Evolutionary conservation across 2,888 invertebrate genomes (phyloP).

Genomic region (Ligdia adustata): DNA sequence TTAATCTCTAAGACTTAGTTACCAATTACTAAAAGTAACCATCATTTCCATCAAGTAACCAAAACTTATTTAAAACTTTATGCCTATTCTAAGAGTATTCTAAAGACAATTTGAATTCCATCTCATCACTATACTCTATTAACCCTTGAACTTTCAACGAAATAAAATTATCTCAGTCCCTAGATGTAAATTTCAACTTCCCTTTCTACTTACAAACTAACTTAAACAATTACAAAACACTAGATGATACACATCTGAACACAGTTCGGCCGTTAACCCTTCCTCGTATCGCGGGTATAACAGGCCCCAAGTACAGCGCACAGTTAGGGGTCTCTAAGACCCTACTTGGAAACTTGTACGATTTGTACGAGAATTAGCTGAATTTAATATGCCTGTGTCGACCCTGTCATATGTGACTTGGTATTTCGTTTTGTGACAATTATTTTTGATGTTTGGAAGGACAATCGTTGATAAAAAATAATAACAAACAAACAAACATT

Average conservation of each 20-base stretch:
- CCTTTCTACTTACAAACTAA: conserved; percentile 18
- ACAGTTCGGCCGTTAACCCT: conserved; percentile 52
- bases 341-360: conserved; percentile 61
- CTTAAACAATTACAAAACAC: conserved; percentile 36
- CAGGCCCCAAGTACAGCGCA: conserved; percentile 44
- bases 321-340: conserved; percentile 50
- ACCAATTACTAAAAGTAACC: no score
- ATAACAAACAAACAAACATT: no score
- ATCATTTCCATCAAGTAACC: no score
- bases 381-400: conserved; percentile 60
- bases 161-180: conserved; percentile 22
- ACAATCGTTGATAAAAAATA: no score
- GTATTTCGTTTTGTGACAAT: conserved; percentile 44
- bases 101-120: conserved; percentile 1
- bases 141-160: conserved; percentile 12
- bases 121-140: not conserved
- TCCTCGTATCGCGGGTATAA: conserved; percentile 39
- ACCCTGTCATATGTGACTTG: conserved; percentile 57
- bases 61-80: no score
- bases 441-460: conserved; percentile 18
- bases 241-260: conserved; percentile 47
- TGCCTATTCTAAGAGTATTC: no score
- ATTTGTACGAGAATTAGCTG: conserved; percentile 65
- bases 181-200: conserved; percentile 20
- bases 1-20: no score